Evolutionary conservation across 2,888 invertebrate species (phyloP), one percentile per base, ranked within the genome.

Genomic region (Dicyrtomina minuta): DNA sequence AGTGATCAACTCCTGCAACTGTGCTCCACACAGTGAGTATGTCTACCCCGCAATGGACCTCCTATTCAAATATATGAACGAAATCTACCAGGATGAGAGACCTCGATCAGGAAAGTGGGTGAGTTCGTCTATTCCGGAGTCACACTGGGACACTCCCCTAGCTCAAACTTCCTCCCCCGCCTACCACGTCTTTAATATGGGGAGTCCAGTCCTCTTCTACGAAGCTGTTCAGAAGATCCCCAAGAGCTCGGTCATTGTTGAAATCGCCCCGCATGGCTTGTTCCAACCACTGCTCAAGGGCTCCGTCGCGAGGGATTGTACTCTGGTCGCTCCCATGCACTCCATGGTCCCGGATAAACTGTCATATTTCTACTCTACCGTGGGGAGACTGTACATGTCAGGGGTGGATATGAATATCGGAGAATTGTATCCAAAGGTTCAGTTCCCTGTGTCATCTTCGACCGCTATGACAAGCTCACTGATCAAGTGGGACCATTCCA

Each of bases 381-480:
- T 96, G 80, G 97, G 94, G 81, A 92, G 90, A 80, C 82, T 92
- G 73, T 93, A 88, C 83, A 87, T 86, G 70, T 88, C 89, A 56
- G 96, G 97, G 64, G 87, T 86, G 33, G 90, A 91, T 81, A 90
- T 94, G 8, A 85, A 87, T 75, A 82, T 90, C 12, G 82, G 86
- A 33, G 87, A 88, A 67, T 83, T 97, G 44, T 95, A 93, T 82
- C 90, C 93, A 0, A 80, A 86, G 51, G 84, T 93, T 0, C 80
- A 86, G 51, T 93, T 88, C 82, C 96, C 96, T 0, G 96, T 96
- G 0, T 90, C 93, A 0, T 86, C 89, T 41, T 90, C 91, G 1
- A 96, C 96, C 0, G 89, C 92, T 0, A 91, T 91, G 88, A 85
- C 96, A 55, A 86, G 92, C 0, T 89, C 92, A 5, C 83, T 90